These are phyloP conservation scores for Motacilla tschutschensis DNA, from an alignment of 2,113 vertebrate genomes.

Conservation along the genomic window DNA sequence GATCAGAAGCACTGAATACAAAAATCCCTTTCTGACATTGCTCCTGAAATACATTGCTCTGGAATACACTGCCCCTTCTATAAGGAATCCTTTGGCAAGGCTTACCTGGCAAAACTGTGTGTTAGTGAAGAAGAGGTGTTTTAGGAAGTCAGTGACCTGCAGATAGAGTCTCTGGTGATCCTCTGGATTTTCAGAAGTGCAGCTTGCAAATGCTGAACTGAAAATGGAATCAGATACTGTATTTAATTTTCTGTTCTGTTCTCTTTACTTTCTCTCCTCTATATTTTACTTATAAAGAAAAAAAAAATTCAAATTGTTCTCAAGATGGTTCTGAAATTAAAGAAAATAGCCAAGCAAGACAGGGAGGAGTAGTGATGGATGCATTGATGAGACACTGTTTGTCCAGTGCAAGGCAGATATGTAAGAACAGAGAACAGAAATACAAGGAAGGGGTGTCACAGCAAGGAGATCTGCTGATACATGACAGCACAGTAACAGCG, in stretches of 20 bases:
- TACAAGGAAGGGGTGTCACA: neutral
- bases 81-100: neutral
- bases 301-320: neutral
- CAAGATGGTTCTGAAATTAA: neutral
- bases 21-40: neutral
- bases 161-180: constrained; percentile 67
- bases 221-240: constrained; percentile 9
- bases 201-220: constrained; percentile 54
- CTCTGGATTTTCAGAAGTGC: constrained; percentile 52
- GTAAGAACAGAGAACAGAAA: neutral
- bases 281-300: neutral
- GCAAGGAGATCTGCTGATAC: neutral
- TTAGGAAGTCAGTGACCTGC: constrained; percentile 72
- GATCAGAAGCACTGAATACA: neutral
- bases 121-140: constrained; percentile 55
- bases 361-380: neutral
- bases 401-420: neutral
- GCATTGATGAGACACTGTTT: neutral
- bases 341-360: neutral
- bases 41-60: neutral
- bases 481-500: neutral
- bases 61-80: neutral
- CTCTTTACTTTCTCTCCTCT: neutral
- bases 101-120: constrained; percentile 67
- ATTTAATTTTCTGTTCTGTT: neutral